Conservation (phyloP, 2,888 invertebrate genomes). For the Drosophila atripex region DNA sequence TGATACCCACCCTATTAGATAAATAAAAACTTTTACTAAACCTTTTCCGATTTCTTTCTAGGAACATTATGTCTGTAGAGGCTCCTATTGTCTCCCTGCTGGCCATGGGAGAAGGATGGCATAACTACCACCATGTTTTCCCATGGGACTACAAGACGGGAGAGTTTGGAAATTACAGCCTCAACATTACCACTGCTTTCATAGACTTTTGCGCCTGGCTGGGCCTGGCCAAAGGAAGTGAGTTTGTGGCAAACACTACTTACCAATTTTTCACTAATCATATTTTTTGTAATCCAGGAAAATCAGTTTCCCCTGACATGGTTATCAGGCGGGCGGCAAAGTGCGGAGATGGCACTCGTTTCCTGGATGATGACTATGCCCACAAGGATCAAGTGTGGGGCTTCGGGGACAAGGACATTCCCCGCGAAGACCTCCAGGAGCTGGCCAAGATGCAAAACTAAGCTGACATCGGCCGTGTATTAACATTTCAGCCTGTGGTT, state of each 20-base stretch:
- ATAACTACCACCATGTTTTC: conserved; percentile 91
- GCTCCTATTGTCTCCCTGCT: conserved; percentile 89
- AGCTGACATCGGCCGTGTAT: neutral
- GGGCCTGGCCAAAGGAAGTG: conserved; percentile 92
- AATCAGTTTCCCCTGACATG: conserved; percentile 86
- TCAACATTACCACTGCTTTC: conserved; percentile 91
- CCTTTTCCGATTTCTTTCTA: conserved; percentile 72
- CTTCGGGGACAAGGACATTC: conserved; percentile 87
- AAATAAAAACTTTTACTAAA: neutral
- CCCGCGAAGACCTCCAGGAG: conserved; percentile 85
- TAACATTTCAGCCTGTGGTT: conserved; percentile 49
- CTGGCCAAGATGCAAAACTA: conserved; percentile 85
- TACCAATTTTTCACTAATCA: neutral
- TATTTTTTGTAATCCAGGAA: conserved; percentile 76
- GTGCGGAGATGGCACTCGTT: conserved; percentile 86
- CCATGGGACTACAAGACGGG: conserved; percentile 89
- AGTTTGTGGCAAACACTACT: conserved; percentile 61
- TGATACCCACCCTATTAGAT: neutral
- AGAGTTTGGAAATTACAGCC: conserved; percentile 87
- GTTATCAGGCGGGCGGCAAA: conserved; percentile 85
- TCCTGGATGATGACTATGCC: conserved; percentile 81
- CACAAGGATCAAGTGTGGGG: conserved; percentile 86
- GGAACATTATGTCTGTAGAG: conserved; percentile 90
- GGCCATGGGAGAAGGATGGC: conserved; percentile 92
- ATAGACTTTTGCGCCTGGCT: conserved; percentile 91